Evolutionary conservation across 2,888 invertebrate species (phyloP).

Genomic region (Noctua janthina): DNA sequence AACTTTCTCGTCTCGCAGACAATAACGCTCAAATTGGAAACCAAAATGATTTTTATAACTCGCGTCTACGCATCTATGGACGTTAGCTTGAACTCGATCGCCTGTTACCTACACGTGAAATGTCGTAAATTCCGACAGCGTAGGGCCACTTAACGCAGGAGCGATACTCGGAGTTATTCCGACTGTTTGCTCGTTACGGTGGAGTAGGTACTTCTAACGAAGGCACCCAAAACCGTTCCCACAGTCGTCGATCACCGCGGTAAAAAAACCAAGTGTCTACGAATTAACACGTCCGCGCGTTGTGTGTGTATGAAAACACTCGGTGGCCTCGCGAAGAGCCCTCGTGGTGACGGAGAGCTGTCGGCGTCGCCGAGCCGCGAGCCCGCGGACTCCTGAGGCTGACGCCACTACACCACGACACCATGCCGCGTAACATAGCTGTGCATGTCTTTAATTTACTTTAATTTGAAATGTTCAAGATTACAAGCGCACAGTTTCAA

Average conservation of each 20-base stretch:
- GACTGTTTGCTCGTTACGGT: constrained; percentile 89
- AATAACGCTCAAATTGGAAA: constrained; percentile 88
- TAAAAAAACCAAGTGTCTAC: constrained; percentile 89
- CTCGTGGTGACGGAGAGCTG: constrained; percentile 88
- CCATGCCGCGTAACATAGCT: constrained; percentile 84
- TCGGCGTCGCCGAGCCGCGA: constrained; percentile 71
- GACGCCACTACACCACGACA: constrained; percentile 79
- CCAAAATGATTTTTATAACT: constrained; percentile 87
- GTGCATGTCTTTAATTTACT: constrained; percentile 86
- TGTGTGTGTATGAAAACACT: constrained; percentile 90
- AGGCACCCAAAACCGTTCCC: constrained; percentile 89
- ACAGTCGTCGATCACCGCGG: constrained; percentile 89
- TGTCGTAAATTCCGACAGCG: constrained; percentile 86
- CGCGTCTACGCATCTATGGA: constrained; percentile 71
- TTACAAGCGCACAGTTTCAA: constrained; percentile 71
- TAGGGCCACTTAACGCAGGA: constrained; percentile 87
- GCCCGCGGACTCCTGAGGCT: constrained; percentile 57
- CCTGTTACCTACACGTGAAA: constrained; percentile 80
- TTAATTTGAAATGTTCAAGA: constrained; percentile 82
- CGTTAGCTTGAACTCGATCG: constrained; percentile 80
- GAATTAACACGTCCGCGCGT: constrained; percentile 90
- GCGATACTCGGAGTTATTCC: constrained; percentile 85
- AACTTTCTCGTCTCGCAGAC: constrained; percentile 89
- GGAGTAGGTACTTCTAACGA: constrained; percentile 88
- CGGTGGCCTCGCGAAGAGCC: constrained; percentile 85